phyloP scores from a whole-genome alignment of 2,888 invertebrate genomes.

The Heteromyza rotundicornis region DNA sequence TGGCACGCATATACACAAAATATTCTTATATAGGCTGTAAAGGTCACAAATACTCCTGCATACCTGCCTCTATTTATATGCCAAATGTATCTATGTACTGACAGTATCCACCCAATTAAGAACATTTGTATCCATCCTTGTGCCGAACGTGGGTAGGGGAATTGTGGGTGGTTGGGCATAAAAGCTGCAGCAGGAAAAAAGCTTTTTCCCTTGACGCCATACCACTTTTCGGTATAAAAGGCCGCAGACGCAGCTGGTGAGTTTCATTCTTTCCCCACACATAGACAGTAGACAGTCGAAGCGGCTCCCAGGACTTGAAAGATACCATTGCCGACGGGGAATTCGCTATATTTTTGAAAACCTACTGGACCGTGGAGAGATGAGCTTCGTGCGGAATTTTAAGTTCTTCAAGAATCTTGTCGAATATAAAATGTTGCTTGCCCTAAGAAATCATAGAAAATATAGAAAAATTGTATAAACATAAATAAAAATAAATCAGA shows the following conservation, averaged over 20 bases:
- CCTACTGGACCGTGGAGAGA: neutral
- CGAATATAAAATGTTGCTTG: neutral
- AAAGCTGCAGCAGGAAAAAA: neutral
- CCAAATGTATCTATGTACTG: neutral
- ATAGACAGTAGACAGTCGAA: neutral
- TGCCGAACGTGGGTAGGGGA: too few relatives aligned
- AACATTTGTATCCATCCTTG: slow-evolving; percentile 44
- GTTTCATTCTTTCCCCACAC: neutral
- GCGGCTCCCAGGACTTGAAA: neutral
- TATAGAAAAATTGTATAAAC: neutral
- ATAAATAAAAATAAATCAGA: neutral
- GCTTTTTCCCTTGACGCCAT: neutral
- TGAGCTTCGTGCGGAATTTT: neutral
- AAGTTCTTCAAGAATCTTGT: neutral
- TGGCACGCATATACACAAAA: neutral
- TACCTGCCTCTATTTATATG: neutral
- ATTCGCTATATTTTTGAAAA: neutral
- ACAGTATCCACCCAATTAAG: slow-evolving; percentile 48
- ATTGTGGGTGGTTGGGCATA: neutral
- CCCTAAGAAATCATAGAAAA: neutral
- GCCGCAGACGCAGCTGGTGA: neutral
- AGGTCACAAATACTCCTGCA: neutral
- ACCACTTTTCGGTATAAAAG: neutral
- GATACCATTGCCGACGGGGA: neutral
- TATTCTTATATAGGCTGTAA: neutral